Conservation (phyloP, 2,113 vertebrate species). For the Oreocharis arfaki region DNA sequence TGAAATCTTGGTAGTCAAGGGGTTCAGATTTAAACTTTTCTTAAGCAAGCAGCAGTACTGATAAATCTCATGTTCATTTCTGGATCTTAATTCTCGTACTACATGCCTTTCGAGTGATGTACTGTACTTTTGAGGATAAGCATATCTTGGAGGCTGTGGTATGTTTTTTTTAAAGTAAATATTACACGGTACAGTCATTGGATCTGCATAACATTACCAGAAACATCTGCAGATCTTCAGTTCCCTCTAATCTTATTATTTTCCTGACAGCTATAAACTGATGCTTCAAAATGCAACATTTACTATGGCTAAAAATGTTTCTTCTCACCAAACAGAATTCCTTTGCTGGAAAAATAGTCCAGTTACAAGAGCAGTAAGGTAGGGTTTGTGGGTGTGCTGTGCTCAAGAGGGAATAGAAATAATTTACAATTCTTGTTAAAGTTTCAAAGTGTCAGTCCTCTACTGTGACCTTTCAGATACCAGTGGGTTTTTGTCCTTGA, state of each 20-base stretch:
- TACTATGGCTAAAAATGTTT: neutral
- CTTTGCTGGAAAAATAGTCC: neutral
- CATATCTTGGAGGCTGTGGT: neutral
- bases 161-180: neutral
- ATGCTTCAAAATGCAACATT: neutral
- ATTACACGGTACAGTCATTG: neutral
- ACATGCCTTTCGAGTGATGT: neutral
- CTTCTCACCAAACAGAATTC: neutral
- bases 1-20: neutral
- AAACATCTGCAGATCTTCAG: neutral
- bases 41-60: neutral
- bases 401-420: neutral
- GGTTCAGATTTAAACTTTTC: neutral
- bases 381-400: neutral
- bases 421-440: neutral
- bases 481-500: neutral
- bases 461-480: neutral
- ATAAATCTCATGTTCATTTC: neutral
- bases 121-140: neutral
- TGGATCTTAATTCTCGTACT: neutral
- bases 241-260: neutral
- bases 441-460: neutral
- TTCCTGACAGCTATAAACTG: neutral
- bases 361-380: neutral
- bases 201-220: neutral